Conservation (phyloP, 2,888 invertebrate genomes). For the Laspeyria flexula region DNA sequence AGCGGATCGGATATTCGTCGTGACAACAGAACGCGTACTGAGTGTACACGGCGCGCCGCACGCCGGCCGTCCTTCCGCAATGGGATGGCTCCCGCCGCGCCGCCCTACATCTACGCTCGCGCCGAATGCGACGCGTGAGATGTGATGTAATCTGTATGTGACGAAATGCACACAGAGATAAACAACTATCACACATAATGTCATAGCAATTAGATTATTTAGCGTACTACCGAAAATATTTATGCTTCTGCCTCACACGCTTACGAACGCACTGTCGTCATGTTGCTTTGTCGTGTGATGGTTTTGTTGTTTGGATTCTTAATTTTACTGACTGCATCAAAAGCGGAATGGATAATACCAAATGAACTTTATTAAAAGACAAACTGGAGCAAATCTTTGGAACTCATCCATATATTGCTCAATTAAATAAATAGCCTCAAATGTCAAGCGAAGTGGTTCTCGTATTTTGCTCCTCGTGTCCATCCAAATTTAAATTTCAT, state of each 20-base stretch:
- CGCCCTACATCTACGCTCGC: conserved; percentile 70
- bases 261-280: too few species aligned
- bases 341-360: conserved; percentile 11
- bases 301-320: conserved; percentile 17
- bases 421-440: conserved; percentile 5
- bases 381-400: conserved; percentile 32
- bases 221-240: neutral
- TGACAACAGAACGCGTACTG: conserved; percentile 75
- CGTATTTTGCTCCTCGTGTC: neutral
- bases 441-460: neutral
- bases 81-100: conserved; percentile 82
- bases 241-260: too few species aligned
- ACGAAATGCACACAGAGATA: conserved; percentile 67
- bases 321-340: conserved; percentile 31
- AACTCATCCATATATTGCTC: conserved; percentile 25
- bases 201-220: conserved; percentile 41
- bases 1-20: conserved; percentile 71
- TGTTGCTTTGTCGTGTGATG: too few species aligned
- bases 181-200: conserved; percentile 61
- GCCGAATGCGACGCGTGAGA: conserved; percentile 58
- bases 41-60: conserved; percentile 30
- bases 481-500: neutral
- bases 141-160: conserved; percentile 80
- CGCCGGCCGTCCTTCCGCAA: conserved; percentile 69
- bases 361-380: conserved; percentile 4